A percentile compares a stretch with the other conserved stretches of the same genome.
Conservation (phyloP, 2,797 vertebrate species). For the Mus minutoides region DNA sequence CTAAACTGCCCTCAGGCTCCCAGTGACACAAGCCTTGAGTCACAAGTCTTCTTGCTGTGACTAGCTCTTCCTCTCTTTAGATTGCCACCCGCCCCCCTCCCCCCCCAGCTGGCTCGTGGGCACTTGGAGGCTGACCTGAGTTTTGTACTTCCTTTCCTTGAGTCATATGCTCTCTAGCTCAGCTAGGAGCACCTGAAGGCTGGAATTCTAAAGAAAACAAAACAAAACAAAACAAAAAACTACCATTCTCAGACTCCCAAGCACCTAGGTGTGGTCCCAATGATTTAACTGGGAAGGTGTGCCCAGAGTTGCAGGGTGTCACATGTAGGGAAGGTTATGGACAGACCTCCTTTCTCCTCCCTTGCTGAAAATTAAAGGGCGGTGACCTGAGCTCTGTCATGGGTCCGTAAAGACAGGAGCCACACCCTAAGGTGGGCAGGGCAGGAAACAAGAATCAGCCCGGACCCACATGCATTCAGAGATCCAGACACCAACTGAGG, state of each 20-base stretch:
- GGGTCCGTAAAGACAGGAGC: background rate
- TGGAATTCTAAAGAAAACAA: slow-evolving; percentile 6
- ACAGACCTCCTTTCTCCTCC: background rate
- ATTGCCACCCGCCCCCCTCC: background rate
- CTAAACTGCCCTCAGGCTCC: background rate
- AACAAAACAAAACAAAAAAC: background rate
- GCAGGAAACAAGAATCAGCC: background rate
- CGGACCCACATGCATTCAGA: background rate
- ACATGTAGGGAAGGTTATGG: background rate
- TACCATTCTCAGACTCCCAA: background rate
- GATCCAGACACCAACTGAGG: background rate
- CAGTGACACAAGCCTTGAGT: background rate
- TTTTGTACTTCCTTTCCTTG: background rate
- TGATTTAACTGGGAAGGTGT: background rate
- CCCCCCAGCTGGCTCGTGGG: background rate
- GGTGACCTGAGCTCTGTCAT: background rate
- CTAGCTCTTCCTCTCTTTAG: background rate
- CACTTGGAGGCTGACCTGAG: background rate
- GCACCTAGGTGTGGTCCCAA: background rate
- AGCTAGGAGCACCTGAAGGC: background rate
- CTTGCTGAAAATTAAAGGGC: slow-evolving; percentile 8
- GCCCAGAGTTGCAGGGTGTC: background rate
- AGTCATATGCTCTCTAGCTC: background rate
- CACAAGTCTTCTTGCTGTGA: background rate
- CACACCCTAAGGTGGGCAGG: slow-evolving; percentile 22